Conservation (phyloP, 2,888 invertebrate genomes). For the Leucoptera coffeella region DNA sequence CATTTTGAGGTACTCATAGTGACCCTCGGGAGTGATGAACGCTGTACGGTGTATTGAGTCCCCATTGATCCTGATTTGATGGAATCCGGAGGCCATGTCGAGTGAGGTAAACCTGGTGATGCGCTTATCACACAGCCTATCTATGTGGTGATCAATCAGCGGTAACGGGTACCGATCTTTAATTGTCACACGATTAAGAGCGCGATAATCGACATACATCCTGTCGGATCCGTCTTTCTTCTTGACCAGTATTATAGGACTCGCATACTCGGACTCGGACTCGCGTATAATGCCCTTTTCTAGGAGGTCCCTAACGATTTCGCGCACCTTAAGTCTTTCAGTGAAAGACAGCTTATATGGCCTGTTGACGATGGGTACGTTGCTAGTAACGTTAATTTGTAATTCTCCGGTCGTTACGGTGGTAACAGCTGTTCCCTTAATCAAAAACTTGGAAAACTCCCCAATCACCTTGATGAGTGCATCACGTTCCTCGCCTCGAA, state of each 20-base stretch:
- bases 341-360: constrained; percentile 7
- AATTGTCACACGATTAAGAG: too few species aligned
- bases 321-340: too few species aligned
- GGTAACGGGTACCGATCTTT: too few species aligned
- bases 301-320: constrained; percentile 6
- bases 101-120: background rate
- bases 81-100: background rate
- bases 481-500: constrained; percentile 5
- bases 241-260: constrained; percentile 8
- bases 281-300: constrained; percentile 8
- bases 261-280: constrained; percentile 1
- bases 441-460: constrained; percentile 5
- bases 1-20: too few species aligned
- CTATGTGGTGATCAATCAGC: constrained; percentile 3
- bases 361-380: constrained; percentile 5
- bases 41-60: constrained; percentile 1
- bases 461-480: constrained; percentile 4
- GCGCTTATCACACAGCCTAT: background rate
- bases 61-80: too few species aligned
- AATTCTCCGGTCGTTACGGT: constrained; percentile 8
- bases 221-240: too few species aligned
- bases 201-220: too few species aligned
- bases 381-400: constrained; percentile 5
- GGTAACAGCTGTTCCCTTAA: constrained; percentile 6
- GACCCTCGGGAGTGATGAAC: background rate